Evolutionary conservation across 2,888 invertebrate species (phyloP), one percentile per base, ranked within the genome.

Genomic region (Linnaemya tessellans): DNA sequence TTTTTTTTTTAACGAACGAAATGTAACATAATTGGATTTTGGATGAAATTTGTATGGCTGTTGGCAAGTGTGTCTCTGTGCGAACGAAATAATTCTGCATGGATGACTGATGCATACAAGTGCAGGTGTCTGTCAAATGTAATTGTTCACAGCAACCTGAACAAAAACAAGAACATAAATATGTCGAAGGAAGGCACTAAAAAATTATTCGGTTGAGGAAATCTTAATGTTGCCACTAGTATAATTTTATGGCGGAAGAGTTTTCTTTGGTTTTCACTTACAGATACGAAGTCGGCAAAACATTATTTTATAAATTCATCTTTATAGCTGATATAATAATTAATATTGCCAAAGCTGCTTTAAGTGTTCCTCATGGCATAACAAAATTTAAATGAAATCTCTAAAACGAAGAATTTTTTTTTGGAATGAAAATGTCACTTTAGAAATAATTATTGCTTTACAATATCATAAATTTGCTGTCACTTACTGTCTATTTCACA

Each of bases 11-110:
- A 80, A 67, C 60, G 60, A 5, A 30, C 5, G 5, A 2, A 80
- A 77, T 84, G 80, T 80, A 65, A 65, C 65, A 75, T 80, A 84
- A 84, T 84, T 84, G 84, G 84, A 80, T 77, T 84, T 84, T 62
- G 67, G 75, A 60, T 71, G 71, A 38, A 70, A 68, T n/a, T 13
- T 62, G 62, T 68, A n/a, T 54, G 20, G 9, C 13, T 51, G 58
- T 70, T 43, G 11, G n/a, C 25, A 49, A 35, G 64, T 71, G 30
- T 62, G 51, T 54, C 5, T 30, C 30, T 30, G 30, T 30, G 30
- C 30, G 56, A 77, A 46, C 25, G 51, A 54, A 82, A 75, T 62
- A 75, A 75, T 75, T 81, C 68, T 46, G 56, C 75, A 77, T 75
- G 75, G 75, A 75, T 54, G 68, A 62, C 38, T 75, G 81, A 35